Evolutionary conservation across 2,888 invertebrate species (phyloP), one percentile per base, ranked within the genome.

Genomic region (Volucella zonaria): DNA sequence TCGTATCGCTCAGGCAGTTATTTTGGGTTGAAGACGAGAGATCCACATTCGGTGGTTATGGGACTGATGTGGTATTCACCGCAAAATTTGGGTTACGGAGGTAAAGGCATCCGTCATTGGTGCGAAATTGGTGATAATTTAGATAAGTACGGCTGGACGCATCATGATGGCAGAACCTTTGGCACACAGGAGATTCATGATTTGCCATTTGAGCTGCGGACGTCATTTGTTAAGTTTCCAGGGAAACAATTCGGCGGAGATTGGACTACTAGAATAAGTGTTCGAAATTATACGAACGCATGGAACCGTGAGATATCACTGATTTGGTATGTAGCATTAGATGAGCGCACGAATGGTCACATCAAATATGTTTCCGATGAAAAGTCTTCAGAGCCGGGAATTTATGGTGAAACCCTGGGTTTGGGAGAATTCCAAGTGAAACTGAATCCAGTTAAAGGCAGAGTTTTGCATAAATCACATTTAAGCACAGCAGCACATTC

Each of bases 11-110:
- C 98, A 0, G 96, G 97, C 0, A 94, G 95, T 2, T 98, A 98
- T 91, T 95, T 98, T 91, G 98, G 98, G 0, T 92, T 99, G 90
- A 97, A 98, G 92, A 97, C 97, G 0, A 93, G 99, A 70, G 97
- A 97, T 90, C 96, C 97, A 0, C 93, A 95, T 71, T 98, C 99
- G 0, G 94, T 98, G 0, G 95, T 98, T 0, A 95, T 97, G 89
- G 99, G 99, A 0, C 92, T 99, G 23, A 98, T 99, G 98, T 99
- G 99, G 99, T 97, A 99, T 90, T 95, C 96, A 86, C 96, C 96
- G 0, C 93, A 93, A 2, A 93, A 94, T 87, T 89, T 95, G 38
- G 93, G 93, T 0, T 93, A 94, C 1, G 94, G 94, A 43, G 96
- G 96, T 86, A 95, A 95, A 86, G 96, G 97, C 0, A 94, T 97